Conservation (phyloP, 92 coral and sea anemone species). For the Isaurus tuberculatus region DNA sequence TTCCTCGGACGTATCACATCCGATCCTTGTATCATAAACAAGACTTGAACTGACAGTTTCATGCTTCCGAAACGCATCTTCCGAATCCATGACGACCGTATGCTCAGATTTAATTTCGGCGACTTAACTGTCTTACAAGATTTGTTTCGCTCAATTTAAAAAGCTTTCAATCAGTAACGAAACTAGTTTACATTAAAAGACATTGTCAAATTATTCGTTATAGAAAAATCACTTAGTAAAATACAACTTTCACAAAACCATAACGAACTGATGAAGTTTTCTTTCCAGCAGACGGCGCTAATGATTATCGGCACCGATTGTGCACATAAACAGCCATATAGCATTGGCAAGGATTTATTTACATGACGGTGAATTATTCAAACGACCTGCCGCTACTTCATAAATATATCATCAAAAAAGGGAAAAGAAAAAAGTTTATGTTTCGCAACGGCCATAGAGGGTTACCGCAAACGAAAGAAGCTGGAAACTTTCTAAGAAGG, state of each 20-base stretch:
- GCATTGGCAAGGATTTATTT: not conserved
- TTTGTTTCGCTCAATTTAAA: slow-evolving; percentile 3
- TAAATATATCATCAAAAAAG: slow-evolving; percentile 20
- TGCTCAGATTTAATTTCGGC: not conserved
- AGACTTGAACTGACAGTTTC: not conserved
- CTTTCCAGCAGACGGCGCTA: not conserved
- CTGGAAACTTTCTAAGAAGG: not conserved
- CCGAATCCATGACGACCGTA: slow-evolving; percentile 34
- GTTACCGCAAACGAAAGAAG: not conserved
- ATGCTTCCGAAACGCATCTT: slow-evolving; percentile 12
- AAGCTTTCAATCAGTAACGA: slow-evolving; percentile 19
- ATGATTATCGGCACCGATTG: not conserved
- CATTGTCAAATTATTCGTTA: not conserved
- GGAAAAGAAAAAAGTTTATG: not conserved
- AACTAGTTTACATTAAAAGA: not conserved
- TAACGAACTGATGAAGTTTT: not conserved
- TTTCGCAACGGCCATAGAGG: not conserved
- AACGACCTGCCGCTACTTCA: slow-evolving; percentile 31
- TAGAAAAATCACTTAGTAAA: not conserved
- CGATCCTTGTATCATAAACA: not conserved
- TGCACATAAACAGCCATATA: not conserved
- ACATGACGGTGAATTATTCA: slow-evolving; percentile 20
- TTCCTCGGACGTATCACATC: not conserved
- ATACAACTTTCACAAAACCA: not conserved
- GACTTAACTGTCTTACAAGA: not conserved